Evolutionary conservation across 2,113 vertebrate genomes (phyloP), one percentile per base, ranked within the genome.

Genomic region (Egretta garzetta): DNA sequence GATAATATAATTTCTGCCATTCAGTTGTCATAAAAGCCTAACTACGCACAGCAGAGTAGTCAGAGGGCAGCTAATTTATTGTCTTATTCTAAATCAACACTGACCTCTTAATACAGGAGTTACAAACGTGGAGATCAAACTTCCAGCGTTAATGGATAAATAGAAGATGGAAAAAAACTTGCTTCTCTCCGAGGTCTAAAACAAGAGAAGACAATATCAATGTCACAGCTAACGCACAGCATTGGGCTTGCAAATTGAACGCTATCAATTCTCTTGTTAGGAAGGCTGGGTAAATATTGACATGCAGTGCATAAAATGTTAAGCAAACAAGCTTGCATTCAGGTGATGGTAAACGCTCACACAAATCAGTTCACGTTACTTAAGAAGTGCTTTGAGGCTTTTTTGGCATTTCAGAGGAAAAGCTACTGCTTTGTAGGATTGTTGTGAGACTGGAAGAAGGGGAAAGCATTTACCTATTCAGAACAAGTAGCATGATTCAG

Each of bases 151-250:
- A 98, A 99, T 99, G 30, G 99, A 98, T 98, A 99, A 98, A 97
- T 99, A 99, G 98, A 99, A 99, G 93, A 99, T 98, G 71, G 99
- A 99, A 98, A 99, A 99, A 98, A 99, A 99, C 91, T 99, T 99
- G 96, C 98, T 99, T 96, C 99, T 98, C 95, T 99, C 99, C 4
- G 97, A 97, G n/a, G 64, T 93, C 99, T 99, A 97, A 94, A 98
- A 97, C 55, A 94, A 97, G 66, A 93, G 28, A 97, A 95, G 82
- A 95, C 71, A 88, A 53, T 79, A 90, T 95, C 86, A 97, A 62
- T 62, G 92, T 87, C 86, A 96, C 1, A 1, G 55, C 62, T 92
- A 88, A 90, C 0, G 3, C 80, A 75, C 49, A 80, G 82, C 59
- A 71, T 4, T 41, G 59, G 85, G 73, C 89, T 92, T 91, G 88